Evolutionary conservation across 2,888 invertebrate genomes (phyloP).

Genomic region (Cephus spinipes): DNA sequence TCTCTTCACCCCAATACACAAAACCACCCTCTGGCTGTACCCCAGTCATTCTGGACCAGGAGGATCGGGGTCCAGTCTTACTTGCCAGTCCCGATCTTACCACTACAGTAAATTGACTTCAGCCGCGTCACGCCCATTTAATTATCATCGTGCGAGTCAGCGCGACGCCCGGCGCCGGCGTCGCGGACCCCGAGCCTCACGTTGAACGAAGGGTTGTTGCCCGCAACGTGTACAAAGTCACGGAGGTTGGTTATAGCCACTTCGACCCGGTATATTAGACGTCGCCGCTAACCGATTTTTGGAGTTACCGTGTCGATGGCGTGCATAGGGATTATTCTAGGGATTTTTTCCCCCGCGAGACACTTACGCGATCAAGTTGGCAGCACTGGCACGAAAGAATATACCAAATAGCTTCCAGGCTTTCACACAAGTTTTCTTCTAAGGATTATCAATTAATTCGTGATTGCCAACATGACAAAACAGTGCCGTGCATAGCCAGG

Average conservation of each 20-base stretch:
- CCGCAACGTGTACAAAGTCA: background rate
- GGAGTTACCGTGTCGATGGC: background rate
- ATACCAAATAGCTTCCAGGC: too few species aligned
- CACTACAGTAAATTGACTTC: conserved; percentile 23
- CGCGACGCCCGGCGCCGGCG: conserved; percentile 10
- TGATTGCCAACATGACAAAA: too few species aligned
- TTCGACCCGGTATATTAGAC: too few species aligned
- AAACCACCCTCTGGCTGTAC: background rate
- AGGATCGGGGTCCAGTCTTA: conserved; percentile 17
- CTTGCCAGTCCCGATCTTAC: conserved; percentile 21
- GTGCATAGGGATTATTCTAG: background rate
- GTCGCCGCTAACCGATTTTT: background rate
- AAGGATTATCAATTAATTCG: too few species aligned
- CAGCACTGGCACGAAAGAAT: background rate
- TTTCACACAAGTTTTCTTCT: too few species aligned
- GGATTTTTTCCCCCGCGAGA: background rate
- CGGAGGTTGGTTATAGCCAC: background rate
- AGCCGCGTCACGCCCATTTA: conserved; percentile 23
- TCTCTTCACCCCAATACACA: background rate
- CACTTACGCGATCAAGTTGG: background rate
- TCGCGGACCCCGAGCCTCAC: background rate
- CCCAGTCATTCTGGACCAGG: conserved; percentile 18
- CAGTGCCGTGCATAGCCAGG: background rate
- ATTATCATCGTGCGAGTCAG: conserved; percentile 8
- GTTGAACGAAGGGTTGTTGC: background rate